Conservation (phyloP, 2,797 vertebrate genomes). For the Anomalospiza imberbis region DNA sequence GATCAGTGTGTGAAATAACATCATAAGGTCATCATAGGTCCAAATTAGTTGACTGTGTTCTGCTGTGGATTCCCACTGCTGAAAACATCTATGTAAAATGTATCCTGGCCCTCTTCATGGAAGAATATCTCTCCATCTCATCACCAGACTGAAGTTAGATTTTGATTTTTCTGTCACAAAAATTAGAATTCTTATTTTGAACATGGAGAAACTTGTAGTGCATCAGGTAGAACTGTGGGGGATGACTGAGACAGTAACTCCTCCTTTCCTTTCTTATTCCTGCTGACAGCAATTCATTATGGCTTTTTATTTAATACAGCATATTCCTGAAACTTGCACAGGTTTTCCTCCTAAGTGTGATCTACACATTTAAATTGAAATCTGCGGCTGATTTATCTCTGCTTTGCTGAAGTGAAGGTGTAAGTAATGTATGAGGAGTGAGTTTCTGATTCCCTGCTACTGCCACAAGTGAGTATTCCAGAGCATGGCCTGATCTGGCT, state of each 20-base stretch:
- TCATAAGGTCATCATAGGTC: neutral
- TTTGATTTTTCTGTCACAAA: neutral
- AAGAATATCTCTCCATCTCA: neutral
- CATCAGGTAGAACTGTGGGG: accelerated
- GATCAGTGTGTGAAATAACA: neutral
- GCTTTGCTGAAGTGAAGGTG: neutral
- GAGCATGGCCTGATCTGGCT: neutral
- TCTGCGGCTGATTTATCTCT: neutral
- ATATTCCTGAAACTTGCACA: neutral
- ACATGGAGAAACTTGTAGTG: neutral
- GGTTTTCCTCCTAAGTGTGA: neutral
- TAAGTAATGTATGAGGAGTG: neutral
- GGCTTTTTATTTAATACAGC: neutral
- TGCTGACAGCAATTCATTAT: neutral
- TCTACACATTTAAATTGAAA: neutral
- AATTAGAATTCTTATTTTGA: neutral
- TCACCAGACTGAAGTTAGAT: neutral
- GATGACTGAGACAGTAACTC: neutral
- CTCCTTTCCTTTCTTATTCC: neutral
- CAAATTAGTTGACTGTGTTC: neutral
- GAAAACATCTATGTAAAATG: neutral
- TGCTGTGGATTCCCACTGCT: neutral
- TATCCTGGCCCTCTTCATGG: neutral
- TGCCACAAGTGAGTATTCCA: neutral
- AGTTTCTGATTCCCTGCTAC: neutral